Evolutionary conservation across 2,797 vertebrate genomes (phyloP).

Genomic region (Buceros bicornis): DNA sequence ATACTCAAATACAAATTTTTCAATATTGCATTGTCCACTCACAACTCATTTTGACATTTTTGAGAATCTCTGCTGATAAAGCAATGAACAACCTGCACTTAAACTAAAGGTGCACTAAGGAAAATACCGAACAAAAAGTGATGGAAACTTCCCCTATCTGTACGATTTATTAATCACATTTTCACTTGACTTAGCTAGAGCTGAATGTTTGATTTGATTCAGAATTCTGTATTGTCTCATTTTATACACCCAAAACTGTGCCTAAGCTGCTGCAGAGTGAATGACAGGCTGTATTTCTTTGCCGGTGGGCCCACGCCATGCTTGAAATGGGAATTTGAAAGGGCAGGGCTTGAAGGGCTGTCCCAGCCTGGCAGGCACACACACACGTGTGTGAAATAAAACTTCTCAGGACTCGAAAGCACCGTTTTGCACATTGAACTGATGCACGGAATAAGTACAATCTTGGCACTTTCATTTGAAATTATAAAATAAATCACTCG

Average conservation of each 20-base stretch:
- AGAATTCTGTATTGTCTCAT: background rate
- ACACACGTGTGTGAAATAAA: background rate
- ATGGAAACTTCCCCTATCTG: background rate
- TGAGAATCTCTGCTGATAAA: background rate
- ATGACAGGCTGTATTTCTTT: background rate
- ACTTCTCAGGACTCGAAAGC: background rate
- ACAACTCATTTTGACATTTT: background rate
- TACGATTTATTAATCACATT: background rate
- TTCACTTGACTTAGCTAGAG: background rate
- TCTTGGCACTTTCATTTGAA: background rate
- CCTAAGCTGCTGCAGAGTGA: background rate
- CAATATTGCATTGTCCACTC: background rate
- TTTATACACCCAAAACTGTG: background rate
- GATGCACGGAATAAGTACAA: background rate
- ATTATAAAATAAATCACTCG: background rate
- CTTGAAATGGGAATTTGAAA: background rate
- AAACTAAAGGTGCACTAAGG: background rate
- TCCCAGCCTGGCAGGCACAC: background rate
- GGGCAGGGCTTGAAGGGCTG: background rate
- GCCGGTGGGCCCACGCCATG: background rate
- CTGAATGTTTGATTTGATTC: background rate
- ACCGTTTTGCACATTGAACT: background rate
- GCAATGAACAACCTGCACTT: background rate
- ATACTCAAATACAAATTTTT: background rate
- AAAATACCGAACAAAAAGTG: background rate